A percentile compares a stretch with the other conserved stretches of the same genome.
phyloP scores from a whole-genome alignment of 2,888 invertebrate species.

The Leptinotarsa haldemani region DNA sequence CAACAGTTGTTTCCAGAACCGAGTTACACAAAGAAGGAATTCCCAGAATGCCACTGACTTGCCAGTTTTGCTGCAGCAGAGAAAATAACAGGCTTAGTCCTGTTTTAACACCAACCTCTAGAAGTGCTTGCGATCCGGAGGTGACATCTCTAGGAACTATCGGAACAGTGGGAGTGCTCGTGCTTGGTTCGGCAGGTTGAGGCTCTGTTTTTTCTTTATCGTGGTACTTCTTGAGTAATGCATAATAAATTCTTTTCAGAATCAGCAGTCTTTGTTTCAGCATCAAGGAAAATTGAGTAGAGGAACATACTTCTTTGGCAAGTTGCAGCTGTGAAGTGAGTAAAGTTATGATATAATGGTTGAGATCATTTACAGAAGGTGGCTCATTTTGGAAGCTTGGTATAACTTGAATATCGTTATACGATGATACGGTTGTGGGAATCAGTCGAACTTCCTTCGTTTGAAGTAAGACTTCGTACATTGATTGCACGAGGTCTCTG shows the following conservation, averaged over 20 bases:
- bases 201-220: conserved; percentile 62
- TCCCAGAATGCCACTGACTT: conserved; percentile 62
- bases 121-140: conserved; percentile 68
- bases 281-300: conserved; percentile 70
- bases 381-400: conserved; percentile 70
- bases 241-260: conserved; percentile 71
- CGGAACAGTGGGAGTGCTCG: conserved; percentile 40
- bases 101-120: conserved; percentile 73
- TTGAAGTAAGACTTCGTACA: conserved; percentile 69
- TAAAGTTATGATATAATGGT: conserved; percentile 68
- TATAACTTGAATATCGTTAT: conserved; percentile 63
- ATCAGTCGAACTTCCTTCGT: conserved; percentile 68
- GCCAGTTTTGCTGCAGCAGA: conserved; percentile 72
- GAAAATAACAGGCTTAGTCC: conserved; percentile 72
- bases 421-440: conserved; percentile 57
- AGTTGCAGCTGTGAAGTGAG: conserved; percentile 69
- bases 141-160: conserved; percentile 49
- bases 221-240: conserved; percentile 70
- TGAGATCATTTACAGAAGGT: conserved; percentile 66
- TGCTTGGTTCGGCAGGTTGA: conserved; percentile 33
- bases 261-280: conserved; percentile 70
- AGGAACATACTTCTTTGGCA: conserved; percentile 69
- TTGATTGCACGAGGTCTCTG: conserved; percentile 67
- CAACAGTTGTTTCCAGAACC: conserved; percentile 70
- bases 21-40: conserved; percentile 70